phyloP scores from a whole-genome alignment of 2,113 vertebrate species.

The Poicephalus gulielmi region DNA sequence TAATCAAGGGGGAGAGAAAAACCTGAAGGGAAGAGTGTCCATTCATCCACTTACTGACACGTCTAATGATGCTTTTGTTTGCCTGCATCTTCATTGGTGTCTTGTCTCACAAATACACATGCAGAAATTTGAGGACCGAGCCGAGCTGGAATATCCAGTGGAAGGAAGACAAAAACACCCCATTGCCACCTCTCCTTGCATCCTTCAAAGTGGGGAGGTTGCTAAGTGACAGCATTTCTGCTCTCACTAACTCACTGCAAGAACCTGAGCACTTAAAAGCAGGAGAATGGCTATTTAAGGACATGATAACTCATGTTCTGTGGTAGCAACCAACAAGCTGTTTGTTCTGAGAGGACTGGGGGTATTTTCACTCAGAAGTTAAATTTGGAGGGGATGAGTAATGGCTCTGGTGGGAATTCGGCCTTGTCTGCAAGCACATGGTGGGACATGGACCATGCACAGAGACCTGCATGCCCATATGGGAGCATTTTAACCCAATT shows the following conservation, averaged over 20 bases:
- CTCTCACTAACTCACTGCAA: not conserved
- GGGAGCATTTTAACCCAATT: accelerated
- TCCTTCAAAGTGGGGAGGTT: not conserved
- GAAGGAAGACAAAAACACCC: not conserved
- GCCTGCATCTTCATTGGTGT: not conserved
- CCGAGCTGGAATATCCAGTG: not conserved
- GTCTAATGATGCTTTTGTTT: not conserved
- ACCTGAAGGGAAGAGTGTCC: not conserved
- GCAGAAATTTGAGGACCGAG: not conserved
- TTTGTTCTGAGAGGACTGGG: not conserved
- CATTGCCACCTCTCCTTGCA: not conserved
- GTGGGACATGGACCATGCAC: accelerated
- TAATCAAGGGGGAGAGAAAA: not conserved
- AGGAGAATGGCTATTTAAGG: not conserved
- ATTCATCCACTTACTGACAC: not conserved
- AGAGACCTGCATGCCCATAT: accelerated
- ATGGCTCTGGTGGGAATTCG: accelerated
- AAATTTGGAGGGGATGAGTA: not conserved
- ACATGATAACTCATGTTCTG: not conserved
- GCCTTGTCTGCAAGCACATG: not conserved
- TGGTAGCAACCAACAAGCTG: not conserved
- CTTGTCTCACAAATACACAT: accelerated
- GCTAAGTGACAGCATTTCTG: conserved; percentile 17
- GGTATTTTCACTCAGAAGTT: not conserved
- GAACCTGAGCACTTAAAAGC: not conserved